These are phyloP conservation scores for Salvelinus sp. DNA, from an alignment of 2,113 vertebrate genomes.

Conservation along the genomic window DNA sequence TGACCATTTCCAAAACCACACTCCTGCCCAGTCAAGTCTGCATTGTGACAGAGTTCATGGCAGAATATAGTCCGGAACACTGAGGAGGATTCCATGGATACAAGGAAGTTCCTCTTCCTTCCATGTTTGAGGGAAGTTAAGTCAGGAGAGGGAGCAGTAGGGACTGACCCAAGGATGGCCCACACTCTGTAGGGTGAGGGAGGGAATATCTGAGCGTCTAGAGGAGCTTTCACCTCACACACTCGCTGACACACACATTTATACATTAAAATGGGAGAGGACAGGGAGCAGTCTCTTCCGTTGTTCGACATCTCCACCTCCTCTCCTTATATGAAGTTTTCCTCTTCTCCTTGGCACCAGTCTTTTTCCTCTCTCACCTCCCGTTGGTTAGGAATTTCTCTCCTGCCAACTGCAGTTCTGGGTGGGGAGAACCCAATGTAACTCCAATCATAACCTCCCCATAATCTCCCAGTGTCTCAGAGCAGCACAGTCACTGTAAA, in stretches of 20 bases:
- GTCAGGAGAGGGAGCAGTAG: conserved; percentile 16
- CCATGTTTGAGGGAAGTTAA: conserved; percentile 29
- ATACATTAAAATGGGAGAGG: conserved; percentile 32
- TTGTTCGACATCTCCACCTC: conserved; percentile 30
- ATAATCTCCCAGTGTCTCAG: neutral
- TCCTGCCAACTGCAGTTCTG: conserved; percentile 9
- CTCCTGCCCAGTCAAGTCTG: no score
- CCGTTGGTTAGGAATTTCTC: conserved; percentile 27
- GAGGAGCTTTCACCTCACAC: conserved; percentile 60
- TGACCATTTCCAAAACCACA: conserved; percentile 16
- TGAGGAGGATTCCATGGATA: conserved; percentile 8
- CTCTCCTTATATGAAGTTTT: conserved; percentile 30
- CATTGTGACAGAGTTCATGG: no score
- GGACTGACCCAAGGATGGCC: conserved; percentile 55
- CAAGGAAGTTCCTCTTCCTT: neutral
- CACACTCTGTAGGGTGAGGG: conserved; percentile 44
- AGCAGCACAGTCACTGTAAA: conserved; percentile 56
- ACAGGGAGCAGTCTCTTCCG: conserved; percentile 46
- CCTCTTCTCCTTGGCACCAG: conserved; percentile 15
- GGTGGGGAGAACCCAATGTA: neutral
- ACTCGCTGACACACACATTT: no score
- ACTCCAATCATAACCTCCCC: neutral
- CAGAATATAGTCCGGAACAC: conserved; percentile 13
- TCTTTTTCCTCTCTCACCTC: conserved; percentile 1
- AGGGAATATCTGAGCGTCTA: conserved; percentile 28